Conservation (phyloP, 1,140 invertebrate genomes). For the Trissolcus basalis region DNA sequence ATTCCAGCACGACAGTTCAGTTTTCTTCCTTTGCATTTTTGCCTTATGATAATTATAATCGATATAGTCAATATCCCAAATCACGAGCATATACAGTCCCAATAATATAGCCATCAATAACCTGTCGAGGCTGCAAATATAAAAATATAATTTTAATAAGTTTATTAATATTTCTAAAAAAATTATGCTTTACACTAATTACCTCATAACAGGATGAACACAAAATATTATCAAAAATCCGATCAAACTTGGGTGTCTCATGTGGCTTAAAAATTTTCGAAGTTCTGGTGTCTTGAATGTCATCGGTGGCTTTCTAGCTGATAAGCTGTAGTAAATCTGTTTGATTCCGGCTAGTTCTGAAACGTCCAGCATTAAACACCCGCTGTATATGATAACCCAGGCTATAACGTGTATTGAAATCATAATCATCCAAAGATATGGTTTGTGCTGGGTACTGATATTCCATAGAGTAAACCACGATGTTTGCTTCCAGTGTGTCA, state of each 20-base stretch:
- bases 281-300: conserved; percentile 73
- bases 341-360: conserved; percentile 79
- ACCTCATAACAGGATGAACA: conserved; percentile 78
- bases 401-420: conserved; percentile 75
- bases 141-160: conserved; percentile 5
- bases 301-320: conserved; percentile 71
- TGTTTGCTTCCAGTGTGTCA: conserved; percentile 73
- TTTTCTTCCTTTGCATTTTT: conserved; percentile 63
- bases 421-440: conserved; percentile 37
- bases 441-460: conserved; percentile 69
- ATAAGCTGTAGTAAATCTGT: conserved; percentile 77
- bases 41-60: conserved; percentile 75
- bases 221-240: conserved; percentile 77
- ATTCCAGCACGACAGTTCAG: conserved; percentile 40
- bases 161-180: too few species aligned
- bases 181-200: conserved; percentile 6
- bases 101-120: conserved; percentile 72
- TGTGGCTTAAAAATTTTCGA: conserved; percentile 73
- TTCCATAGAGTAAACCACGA: conserved; percentile 75
- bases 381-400: conserved; percentile 80
- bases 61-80: conserved; percentile 75
- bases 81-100: conserved; percentile 75
- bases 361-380: conserved; percentile 80
- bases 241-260: conserved; percentile 78
- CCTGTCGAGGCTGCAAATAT: conserved; percentile 75